Evolutionary conservation across 2,888 invertebrate species (phyloP).

Genomic region (Apamea anceps): DNA sequence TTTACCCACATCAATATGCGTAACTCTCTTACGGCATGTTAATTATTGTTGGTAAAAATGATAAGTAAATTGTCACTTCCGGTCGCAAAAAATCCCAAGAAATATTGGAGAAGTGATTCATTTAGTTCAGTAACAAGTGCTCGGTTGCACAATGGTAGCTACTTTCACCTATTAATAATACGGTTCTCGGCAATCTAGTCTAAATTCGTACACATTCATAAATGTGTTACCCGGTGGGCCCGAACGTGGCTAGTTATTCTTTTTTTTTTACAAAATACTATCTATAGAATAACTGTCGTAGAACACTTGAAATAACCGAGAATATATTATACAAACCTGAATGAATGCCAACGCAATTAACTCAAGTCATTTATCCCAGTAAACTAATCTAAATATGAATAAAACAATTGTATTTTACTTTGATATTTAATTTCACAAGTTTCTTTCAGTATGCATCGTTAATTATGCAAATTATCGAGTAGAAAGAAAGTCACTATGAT

Average conservation of each 20-base stretch:
- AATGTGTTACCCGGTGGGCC: slow-evolving; percentile 46
- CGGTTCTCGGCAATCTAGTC: slow-evolving; percentile 30
- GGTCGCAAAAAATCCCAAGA: neutral
- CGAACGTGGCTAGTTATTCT: slow-evolving; percentile 46
- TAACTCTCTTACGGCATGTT: neutral
- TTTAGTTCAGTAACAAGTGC: slow-evolving; percentile 11
- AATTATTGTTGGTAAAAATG: neutral
- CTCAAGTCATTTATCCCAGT: slow-evolving; percentile 1
- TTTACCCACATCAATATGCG: neutral
- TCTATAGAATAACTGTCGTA: slow-evolving; percentile 46
- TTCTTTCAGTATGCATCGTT: slow-evolving; percentile 2
- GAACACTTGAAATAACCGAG: slow-evolving; percentile 45
- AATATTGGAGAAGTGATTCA: neutral
- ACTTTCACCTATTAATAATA: slow-evolving; percentile 46
- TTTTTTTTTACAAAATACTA: slow-evolving; percentile 44
- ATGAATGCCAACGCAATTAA: slow-evolving; percentile 57
- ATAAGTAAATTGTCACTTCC: neutral
- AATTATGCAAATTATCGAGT: slow-evolving; percentile 13
- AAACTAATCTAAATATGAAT: neutral
- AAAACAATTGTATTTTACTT: slow-evolving; percentile 17
- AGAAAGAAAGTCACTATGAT: neutral
- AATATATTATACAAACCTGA: slow-evolving; percentile 34
- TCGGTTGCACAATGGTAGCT: slow-evolving; percentile 14
- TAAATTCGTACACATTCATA: slow-evolving; percentile 51
- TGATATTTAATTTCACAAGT: slow-evolving; percentile 13